Evolutionary conservation across 1,140 invertebrate genomes (phyloP).

Genomic region (Anthonomus grandis): DNA sequence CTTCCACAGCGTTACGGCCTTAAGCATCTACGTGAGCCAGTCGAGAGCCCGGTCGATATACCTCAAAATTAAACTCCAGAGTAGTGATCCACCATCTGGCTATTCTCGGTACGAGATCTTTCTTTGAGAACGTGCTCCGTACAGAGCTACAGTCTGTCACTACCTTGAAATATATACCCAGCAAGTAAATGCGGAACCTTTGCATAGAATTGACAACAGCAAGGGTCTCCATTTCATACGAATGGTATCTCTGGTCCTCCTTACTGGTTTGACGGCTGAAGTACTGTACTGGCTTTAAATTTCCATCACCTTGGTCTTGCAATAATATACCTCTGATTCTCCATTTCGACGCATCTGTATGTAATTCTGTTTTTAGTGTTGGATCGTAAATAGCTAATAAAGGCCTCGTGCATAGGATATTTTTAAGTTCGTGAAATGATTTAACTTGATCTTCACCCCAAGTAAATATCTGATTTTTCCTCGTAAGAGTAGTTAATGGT

Average conservation of each 20-base stretch:
- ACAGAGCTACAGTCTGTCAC: neutral
- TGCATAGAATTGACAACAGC: neutral
- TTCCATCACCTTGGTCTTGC: slow-evolving; percentile 19
- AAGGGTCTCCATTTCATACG: neutral
- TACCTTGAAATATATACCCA: slow-evolving; percentile 1
- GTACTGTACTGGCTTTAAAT: slow-evolving; percentile 13
- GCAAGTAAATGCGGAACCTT: slow-evolving; percentile 6
- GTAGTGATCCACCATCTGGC: too few species aligned
- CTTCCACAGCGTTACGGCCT: neutral
- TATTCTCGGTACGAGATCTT: slow-evolving; percentile 1
- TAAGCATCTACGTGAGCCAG: neutral
- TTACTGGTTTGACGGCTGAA: slow-evolving; percentile 9
- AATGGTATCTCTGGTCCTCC: slow-evolving; percentile 5
- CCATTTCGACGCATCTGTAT: slow-evolving; percentile 36
- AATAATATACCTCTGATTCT: slow-evolving; percentile 35
- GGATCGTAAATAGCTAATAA: slow-evolving; percentile 35
- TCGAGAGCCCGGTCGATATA: neutral
- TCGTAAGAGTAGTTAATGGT: neutral
- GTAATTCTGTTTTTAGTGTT: slow-evolving; percentile 33
- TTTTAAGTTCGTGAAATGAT: slow-evolving; percentile 16
- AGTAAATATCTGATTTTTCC: neutral
- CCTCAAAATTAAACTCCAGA: neutral
- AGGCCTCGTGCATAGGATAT: slow-evolving; percentile 22
- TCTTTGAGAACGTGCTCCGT: slow-evolving; percentile 2
- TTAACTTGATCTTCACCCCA: neutral